Conservation (phyloP, 2,113 vertebrate genomes). For the Monopterus albus region DNA sequence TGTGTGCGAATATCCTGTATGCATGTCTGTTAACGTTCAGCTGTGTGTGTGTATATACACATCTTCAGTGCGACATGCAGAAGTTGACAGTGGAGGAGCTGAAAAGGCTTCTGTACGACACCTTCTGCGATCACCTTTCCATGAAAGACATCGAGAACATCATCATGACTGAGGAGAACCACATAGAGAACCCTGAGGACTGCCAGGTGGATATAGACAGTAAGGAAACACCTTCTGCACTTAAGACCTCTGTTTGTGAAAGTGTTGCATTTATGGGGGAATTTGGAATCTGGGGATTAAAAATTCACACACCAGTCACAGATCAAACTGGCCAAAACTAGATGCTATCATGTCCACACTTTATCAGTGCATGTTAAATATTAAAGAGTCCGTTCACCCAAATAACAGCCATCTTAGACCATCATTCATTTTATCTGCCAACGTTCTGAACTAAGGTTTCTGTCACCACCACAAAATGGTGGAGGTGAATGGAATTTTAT, state of each 20-base stretch:
- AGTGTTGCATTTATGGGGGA: not conserved
- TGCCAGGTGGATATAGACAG: conserved; percentile 97
- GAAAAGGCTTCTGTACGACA: conserved; percentile 96
- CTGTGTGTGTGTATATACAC: conserved; percentile 24
- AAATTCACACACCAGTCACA: not conserved
- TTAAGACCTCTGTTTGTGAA: not conserved
- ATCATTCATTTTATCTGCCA: too few species aligned
- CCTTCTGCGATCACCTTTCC: conserved; percentile 97
- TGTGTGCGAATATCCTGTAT: too few species aligned
- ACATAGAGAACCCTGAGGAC: conserved; percentile 92
- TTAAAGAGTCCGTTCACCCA: not conserved
- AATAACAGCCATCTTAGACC: too few species aligned
- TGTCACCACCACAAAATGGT: too few species aligned
- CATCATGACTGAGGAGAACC: conserved; percentile 98
- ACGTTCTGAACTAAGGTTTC: too few species aligned
- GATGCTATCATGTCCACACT: not conserved
- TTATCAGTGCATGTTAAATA: not conserved
- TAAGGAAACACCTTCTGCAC: conserved; percentile 79
- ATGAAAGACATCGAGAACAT: conserved; percentile 99
- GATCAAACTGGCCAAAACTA: not conserved
- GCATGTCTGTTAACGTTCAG: conserved; percentile 16
- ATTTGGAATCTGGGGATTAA: not conserved
- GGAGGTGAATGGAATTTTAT: too few species aligned
- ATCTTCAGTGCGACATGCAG: conserved; percentile 95
- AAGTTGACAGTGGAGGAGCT: conserved; percentile 97